Percentiles rank a stretch among this genome's conserved stretches.
Evolutionary conservation across 2,113 vertebrate genomes (phyloP).

Genomic region (Centrocercus urophasianus): DNA sequence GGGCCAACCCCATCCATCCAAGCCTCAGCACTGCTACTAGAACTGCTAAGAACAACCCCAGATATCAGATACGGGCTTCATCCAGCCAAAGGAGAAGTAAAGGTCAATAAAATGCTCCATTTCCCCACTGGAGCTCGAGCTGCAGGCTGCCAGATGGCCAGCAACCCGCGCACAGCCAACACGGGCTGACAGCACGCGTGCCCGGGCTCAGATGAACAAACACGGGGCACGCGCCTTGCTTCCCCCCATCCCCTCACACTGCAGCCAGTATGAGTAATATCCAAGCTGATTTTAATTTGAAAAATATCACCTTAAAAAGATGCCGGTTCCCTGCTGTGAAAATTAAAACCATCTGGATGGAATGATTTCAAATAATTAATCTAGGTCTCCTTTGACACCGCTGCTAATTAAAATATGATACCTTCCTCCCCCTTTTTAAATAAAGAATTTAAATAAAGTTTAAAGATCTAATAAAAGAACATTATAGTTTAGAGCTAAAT

Average conservation of each 20-base stretch:
- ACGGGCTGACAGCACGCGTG: background rate
- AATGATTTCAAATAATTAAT: constrained; percentile 83
- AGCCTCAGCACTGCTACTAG: background rate
- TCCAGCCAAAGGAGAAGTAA: background rate
- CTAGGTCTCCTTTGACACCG: constrained; percentile 80
- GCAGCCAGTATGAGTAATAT: constrained; percentile 75
- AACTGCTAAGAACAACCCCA: background rate
- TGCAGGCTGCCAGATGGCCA: fast-evolving
- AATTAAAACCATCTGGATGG: constrained; percentile 83
- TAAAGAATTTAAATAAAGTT: constrained; percentile 83
- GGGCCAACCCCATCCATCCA: background rate
- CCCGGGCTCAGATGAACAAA: background rate
- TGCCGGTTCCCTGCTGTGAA: constrained; percentile 82
- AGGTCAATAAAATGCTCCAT: background rate
- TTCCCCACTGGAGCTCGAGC: background rate
- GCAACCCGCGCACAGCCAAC: constrained; percentile 13
- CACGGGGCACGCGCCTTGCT: background rate
- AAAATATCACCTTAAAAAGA: constrained; percentile 82
- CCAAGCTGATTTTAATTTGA: constrained; percentile 84
- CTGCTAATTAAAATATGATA: constrained; percentile 84
- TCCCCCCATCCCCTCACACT: constrained; percentile 61
- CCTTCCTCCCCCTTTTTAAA: constrained; percentile 69
- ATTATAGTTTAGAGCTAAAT: constrained; percentile 73
- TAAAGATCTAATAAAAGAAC: constrained; percentile 82
- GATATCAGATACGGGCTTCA: background rate